These are phyloP conservation scores for Drosophila triauraria DNA, from an alignment of 1,140 invertebrate genomes.

Conservation along the genomic window DNA sequence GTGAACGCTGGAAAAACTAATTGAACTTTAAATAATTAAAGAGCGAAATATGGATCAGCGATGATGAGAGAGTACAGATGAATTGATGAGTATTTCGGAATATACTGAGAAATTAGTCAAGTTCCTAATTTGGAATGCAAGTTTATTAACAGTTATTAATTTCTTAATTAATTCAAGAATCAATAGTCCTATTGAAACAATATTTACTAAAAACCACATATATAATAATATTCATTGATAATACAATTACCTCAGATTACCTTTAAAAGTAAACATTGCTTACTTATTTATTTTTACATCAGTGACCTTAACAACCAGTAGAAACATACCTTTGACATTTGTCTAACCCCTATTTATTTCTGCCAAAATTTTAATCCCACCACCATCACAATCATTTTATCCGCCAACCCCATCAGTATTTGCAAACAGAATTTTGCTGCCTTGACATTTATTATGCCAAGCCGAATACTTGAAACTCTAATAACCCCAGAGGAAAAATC, in stretches of 20 bases:
- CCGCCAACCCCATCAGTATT: constrained; percentile 4
- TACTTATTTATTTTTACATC: constrained; percentile 4
- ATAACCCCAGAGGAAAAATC: constrained; percentile 20
- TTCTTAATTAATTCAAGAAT: too few species aligned
- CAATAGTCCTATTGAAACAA: too few species aligned
- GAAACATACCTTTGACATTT: neutral
- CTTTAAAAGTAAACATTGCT: neutral
- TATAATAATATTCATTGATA: too few species aligned
- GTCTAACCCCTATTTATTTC: constrained; percentile 3
- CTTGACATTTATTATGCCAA: constrained; percentile 37
- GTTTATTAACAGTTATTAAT: too few species aligned
- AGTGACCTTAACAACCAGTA: neutral
- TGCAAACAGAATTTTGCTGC: constrained; percentile 3
- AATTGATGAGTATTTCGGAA: neutral
- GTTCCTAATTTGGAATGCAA: too few species aligned
- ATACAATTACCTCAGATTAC: neutral
- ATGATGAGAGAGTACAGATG: neutral
- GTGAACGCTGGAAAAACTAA: neutral
- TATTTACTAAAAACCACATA: too few species aligned
- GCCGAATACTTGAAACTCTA: constrained; percentile 32
- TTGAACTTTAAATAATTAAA: neutral
- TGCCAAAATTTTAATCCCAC: constrained; percentile 15
- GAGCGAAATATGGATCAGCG: neutral
- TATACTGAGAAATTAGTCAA: neutral
- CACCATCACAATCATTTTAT: constrained; percentile 20